Evolutionary conservation across 2,888 invertebrate species (phyloP), one percentile per base, ranked within the genome.

Genomic region (Oscheius sp.): DNA sequence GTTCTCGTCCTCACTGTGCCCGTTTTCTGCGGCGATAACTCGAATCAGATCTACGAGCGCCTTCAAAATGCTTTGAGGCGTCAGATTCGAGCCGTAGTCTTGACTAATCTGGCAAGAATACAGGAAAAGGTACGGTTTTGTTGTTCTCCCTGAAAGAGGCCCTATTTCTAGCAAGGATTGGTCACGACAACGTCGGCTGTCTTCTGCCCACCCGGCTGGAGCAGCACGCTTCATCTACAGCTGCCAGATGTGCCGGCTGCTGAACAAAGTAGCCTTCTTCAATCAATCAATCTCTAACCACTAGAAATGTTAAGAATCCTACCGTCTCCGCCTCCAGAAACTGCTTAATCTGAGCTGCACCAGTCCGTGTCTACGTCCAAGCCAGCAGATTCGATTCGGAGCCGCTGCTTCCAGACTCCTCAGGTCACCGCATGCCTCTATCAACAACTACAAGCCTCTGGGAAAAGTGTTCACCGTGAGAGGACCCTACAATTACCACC

Each of bases 401-500:
- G 55, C 74, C 1, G 78, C 79, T 3, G 73, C 75, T 51, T 55
- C 63, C 11, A 73, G 74, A 60, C 65, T 83, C 2, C 55, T 83
- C 21, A 55, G 83, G 33, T 62, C 73, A 21, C 81, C 81, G 10
- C 83, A 83, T 71, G n/a, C 73, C 29, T 35, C 68, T 9, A 81
- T 83, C 48, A 42, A 62, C 10, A 81, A 79, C 58, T 81, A 82
- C 75, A 79, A 80, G 53, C 79, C 82, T n/a, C 71, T 79, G 10
- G 86, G 85, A 7, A 76, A 76, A 35, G 86, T 89, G 57, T 89
- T 88, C 29, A 66, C 90, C 35, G 92, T 98, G 1, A 92, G 93
- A 79, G 99, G 99, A 1, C 92, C 93, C 79, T 99, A 99, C 89
- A 92, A 93, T 29, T 99, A 99, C 90, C 94, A 96, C 89, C 99